Percentiles rank a stretch among this genome's conserved stretches.
Evolutionary conservation across 1,140 invertebrate species (phyloP).

Genomic region (Phymastichus coffea): DNA sequence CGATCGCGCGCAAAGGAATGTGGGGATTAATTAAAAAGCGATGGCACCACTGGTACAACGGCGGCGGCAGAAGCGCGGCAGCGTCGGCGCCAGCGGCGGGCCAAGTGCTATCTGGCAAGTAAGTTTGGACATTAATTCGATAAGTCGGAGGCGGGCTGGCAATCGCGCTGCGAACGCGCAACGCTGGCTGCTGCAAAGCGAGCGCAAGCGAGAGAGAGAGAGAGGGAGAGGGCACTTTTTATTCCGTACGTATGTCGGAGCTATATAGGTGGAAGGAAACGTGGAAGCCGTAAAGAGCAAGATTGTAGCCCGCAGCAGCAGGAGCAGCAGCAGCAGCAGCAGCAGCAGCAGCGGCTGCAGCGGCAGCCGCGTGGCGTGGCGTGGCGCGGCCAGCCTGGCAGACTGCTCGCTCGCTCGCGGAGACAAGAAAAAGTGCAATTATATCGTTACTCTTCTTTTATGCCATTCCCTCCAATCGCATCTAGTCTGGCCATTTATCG

Average conservation of each 20-base stretch:
- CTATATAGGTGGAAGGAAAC: neutral
- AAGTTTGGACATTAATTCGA: conserved; percentile 6
- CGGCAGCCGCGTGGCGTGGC: no score
- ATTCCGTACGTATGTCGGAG: conserved; percentile 5
- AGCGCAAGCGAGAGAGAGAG: no score
- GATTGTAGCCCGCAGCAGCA: conserved; percentile 5
- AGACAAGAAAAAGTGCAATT: conserved; percentile 33
- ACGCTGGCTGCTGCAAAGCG: neutral
- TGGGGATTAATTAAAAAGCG: no score
- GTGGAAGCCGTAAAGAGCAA: conserved; percentile 13
- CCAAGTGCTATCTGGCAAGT: no score
- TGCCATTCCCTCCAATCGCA: conserved; percentile 28
- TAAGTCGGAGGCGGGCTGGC: neutral
- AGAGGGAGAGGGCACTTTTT: no score
- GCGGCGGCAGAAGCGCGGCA: no score
- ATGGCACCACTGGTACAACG: no score
- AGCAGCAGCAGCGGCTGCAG: no score
- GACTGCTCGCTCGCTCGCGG: neutral
- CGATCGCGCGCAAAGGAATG: no score
- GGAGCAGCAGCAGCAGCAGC: no score
- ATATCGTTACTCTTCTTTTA: conserved; percentile 35
- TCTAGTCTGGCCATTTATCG: conserved; percentile 28
- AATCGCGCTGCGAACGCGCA: no score
- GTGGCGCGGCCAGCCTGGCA: neutral
- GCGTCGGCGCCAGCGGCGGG: no score